Conservation (phyloP, 2,797 vertebrate genomes). For the Eurystomus glaucurus region DNA sequence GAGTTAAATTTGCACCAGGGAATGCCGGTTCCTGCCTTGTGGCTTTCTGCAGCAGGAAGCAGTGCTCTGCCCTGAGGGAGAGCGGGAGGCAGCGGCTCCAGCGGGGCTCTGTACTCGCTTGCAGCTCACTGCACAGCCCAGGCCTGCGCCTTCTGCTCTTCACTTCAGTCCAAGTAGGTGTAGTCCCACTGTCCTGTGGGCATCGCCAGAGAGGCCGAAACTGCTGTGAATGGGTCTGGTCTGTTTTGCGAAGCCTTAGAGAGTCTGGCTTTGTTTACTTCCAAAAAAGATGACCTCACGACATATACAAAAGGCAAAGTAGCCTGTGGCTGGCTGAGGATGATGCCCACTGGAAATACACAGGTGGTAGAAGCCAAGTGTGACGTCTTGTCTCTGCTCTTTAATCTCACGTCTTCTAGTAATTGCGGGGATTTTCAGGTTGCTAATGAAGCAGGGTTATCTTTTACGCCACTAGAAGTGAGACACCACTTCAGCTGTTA, state of each 20-base stretch:
- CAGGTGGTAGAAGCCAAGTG: background rate
- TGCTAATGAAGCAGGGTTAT: background rate
- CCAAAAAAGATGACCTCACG: background rate
- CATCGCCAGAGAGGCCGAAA: background rate
- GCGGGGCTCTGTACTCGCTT: accelerated
- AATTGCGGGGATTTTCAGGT: background rate
- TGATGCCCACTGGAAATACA: background rate
- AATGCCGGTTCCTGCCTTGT: background rate
- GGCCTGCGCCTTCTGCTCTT: background rate
- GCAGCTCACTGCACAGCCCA: accelerated
- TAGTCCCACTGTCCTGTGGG: background rate
- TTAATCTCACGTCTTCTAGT: background rate
- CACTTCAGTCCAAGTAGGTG: background rate
- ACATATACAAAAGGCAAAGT: background rate
- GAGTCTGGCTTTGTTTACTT: background rate
- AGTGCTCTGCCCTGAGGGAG: accelerated
- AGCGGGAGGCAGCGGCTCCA: accelerated
- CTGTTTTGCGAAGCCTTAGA: background rate
- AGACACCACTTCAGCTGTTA: background rate
- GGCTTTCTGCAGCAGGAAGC: background rate
- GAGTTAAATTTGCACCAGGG: background rate
- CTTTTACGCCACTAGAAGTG: background rate
- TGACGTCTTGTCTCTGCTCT: background rate
- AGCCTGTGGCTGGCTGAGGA: background rate
- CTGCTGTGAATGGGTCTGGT: background rate